Evolutionary conservation across 35 echinoderm and acorn worm genomes (phyloP).

Genomic region (Strongylocentrotus purpuratus): DNA sequence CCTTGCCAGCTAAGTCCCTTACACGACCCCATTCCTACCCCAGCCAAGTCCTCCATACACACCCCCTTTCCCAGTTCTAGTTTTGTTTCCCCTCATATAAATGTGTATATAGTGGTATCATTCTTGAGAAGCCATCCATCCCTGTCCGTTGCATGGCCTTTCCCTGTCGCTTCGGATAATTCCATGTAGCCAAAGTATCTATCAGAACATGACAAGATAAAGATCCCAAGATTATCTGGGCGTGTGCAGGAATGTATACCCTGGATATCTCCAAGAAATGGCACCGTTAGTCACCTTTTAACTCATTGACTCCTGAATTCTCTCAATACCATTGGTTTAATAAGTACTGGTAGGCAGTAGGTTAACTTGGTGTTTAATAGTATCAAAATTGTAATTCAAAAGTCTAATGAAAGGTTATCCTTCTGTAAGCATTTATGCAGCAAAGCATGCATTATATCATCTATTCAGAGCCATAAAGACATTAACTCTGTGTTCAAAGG

Average conservation of each 20-base stretch:
- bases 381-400: no score
- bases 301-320: not conserved
- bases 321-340: no score
- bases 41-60: not conserved
- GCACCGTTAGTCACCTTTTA: not conserved
- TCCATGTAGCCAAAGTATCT: not conserved
- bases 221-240: conserved; percentile 13
- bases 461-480: no score
- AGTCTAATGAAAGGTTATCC: no score
- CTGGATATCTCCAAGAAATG: conserved; percentile 2
- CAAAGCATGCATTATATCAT: not conserved
- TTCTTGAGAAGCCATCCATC: not conserved
- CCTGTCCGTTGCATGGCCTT: not conserved
- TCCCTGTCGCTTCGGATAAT: conserved; percentile 28
- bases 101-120: not conserved
- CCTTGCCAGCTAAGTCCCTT: not conserved
- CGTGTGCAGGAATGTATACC: conserved; percentile 29
- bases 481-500: no score
- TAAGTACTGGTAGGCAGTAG: no score
- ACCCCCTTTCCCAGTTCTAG: no score
- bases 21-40: not conserved
- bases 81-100: no score
- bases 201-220: conserved; percentile 26
- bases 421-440: not conserved
- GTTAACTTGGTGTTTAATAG: no score